Evolutionary conservation across 2,888 invertebrate genomes (phyloP), one percentile per base, ranked within the genome.

Genomic region (Orthosia incerta): DNA sequence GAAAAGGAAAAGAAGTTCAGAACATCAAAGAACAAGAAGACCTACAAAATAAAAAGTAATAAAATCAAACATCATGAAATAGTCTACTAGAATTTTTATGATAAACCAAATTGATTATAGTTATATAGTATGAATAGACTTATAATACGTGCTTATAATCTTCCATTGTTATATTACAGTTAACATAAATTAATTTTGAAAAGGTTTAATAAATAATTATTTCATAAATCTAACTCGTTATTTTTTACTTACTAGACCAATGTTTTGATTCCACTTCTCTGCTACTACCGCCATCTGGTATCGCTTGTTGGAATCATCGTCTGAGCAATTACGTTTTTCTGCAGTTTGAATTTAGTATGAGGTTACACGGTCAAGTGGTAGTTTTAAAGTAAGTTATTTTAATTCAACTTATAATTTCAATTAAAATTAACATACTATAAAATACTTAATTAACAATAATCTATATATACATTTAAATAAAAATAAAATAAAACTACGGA

Each of bases 1-100:
- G 79, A 69, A 56, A 76, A 80, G 59, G 82, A 84, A 15, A 79
- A 64, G 23, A 84, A 81, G 57, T 50, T 26, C 18, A 77, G 39
- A 66, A 26, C 69, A 11, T 59, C 26, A 13, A 87, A 86, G 70
- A 61, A 81, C 63, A 75, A 83, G 20, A 79, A 76, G 56, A 64
- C 66, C 9, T 66, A 57, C 53, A 80, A 81, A 74, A 39, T 76
- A 5, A 86, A 80, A 70, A 70, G 39, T 57, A 68, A 71, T 48
- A 63, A 64, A 64, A 61, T 71, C 7, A 82, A 67, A 13, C 51
- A 77, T 46, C 71, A 76, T 23, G 66, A 77, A 53, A 59, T 70
- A 39, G 20, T 67, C 31, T 71, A 60, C 48, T 82, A 82, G 51
- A 18, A 64, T 18, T 48, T 56, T 3, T 46, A 4, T 4, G 2